Evolutionary conservation across 2,113 vertebrate genomes (phyloP).

Genomic region (mouse (Mus musculus)): DNA sequence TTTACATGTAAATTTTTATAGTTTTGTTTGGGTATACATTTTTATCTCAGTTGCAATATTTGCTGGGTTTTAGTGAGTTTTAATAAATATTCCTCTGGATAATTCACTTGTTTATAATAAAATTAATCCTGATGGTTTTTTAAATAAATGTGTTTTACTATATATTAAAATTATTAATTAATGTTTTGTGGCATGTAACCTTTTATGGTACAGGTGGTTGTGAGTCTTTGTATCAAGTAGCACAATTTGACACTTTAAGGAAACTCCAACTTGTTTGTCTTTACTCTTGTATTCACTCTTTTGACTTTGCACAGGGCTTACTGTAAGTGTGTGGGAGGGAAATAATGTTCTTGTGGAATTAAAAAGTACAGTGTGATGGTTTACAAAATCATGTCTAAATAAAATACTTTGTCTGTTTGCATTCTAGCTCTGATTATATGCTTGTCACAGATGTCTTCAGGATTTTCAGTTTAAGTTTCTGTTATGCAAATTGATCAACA

Average conservation of each 20-base stretch:
- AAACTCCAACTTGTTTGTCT: slow-evolving; percentile 23
- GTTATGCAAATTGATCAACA: not conserved
- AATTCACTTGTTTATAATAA: slow-evolving; percentile 76
- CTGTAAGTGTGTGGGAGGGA: not conserved
- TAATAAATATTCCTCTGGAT: slow-evolving; percentile 74
- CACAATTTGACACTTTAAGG: slow-evolving; percentile 63
- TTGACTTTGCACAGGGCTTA: slow-evolving; percentile 72
- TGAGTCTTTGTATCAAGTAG: slow-evolving; percentile 71
- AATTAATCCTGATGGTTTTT: slow-evolving; percentile 62
- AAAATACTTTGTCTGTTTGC: slow-evolving; percentile 67
- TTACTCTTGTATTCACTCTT: slow-evolving; percentile 39
- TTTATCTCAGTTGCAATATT: slow-evolving; percentile 79
- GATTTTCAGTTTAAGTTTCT: slow-evolving; percentile 44
- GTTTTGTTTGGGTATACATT: slow-evolving; percentile 75
- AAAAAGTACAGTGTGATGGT: slow-evolving; percentile 75
- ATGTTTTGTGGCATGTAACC: slow-evolving; percentile 69
- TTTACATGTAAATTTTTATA: slow-evolving; percentile 74
- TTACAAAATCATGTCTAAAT: slow-evolving; percentile 76
- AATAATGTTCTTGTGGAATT: slow-evolving; percentile 62
- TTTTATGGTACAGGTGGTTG: slow-evolving; percentile 78
- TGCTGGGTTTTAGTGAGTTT: slow-evolving; percentile 80
- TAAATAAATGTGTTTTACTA: slow-evolving; percentile 77
- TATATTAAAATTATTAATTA: slow-evolving; percentile 77
- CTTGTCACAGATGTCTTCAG: slow-evolving; percentile 13
- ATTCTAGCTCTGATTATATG: slow-evolving; percentile 7